These are phyloP conservation scores for Ptychochromis oligacanthus DNA, from an alignment of 2,113 vertebrate species.

Conservation along the genomic window DNA sequence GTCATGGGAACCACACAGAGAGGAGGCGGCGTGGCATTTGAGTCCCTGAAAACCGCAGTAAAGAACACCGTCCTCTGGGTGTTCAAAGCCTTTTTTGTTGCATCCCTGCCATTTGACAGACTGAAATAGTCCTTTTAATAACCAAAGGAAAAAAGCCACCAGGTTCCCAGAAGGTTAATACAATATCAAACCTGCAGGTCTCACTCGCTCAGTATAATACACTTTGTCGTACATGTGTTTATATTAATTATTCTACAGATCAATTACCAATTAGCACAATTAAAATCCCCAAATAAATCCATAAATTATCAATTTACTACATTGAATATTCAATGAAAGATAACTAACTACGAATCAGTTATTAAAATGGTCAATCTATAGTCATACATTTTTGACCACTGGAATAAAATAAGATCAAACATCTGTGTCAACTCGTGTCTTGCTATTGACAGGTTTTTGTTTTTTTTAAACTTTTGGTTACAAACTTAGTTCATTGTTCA, in stretches of 20 bases:
- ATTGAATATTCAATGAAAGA: too few relatives aligned
- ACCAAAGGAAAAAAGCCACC: not conserved
- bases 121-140: not conserved
- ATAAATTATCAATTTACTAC: too few relatives aligned
- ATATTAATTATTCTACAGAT: not conserved
- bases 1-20: conserved; percentile 14
- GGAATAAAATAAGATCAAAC: not conserved
- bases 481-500: too few relatives aligned
- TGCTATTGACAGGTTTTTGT: too few relatives aligned
- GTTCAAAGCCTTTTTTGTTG: not conserved
- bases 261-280: not conserved
- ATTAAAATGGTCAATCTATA: not conserved
- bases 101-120: not conserved
- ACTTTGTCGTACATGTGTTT: not conserved
- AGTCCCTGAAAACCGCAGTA: not conserved
- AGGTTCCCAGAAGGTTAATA: too few relatives aligned
- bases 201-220: not conserved
- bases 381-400: not conserved
- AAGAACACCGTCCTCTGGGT: not conserved
- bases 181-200: not conserved
- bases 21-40: not conserved
- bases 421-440: not conserved
- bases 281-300: not conserved
- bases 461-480: not conserved
- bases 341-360: too few relatives aligned